Evolutionary conservation across 2,113 vertebrate species (phyloP).

Genomic region (Barnardius zonarius): DNA sequence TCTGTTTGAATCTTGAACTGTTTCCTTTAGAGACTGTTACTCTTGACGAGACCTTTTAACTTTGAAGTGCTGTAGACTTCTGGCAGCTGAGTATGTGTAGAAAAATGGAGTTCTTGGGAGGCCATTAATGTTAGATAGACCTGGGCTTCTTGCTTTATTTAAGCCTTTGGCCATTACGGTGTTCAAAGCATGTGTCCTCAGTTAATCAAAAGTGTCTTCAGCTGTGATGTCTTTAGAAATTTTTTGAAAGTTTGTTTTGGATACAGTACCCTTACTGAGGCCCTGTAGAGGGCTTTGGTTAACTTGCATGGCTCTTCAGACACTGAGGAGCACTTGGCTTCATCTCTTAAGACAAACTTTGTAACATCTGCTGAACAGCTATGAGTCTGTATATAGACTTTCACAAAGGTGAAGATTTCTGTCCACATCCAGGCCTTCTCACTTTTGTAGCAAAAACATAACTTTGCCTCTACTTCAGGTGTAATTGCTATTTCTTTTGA

Average conservation of each 20-base stretch:
- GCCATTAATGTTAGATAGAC: background rate
- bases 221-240: background rate
- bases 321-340: background rate
- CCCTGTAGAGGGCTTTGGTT: background rate
- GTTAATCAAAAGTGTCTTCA: background rate
- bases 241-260: background rate
- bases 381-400: background rate
- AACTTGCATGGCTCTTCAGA: background rate
- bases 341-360: background rate
- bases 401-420: background rate
- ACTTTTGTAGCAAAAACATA: background rate
- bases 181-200: background rate
- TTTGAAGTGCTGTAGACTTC: background rate
- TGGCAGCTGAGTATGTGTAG: background rate
- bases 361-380: background rate
- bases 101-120: background rate
- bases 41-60: background rate
- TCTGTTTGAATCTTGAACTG: background rate
- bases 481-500: background rate
- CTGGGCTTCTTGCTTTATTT: background rate
- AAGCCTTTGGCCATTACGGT: background rate
- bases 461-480: background rate
- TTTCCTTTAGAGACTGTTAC: background rate
- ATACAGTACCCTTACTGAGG: background rate
- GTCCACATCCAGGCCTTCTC: background rate